Percentiles rank a stretch among this genome's conserved stretches.
phyloP scores from a whole-genome alignment of 2,113 vertebrate species.

The Tapirus terrestris region DNA sequence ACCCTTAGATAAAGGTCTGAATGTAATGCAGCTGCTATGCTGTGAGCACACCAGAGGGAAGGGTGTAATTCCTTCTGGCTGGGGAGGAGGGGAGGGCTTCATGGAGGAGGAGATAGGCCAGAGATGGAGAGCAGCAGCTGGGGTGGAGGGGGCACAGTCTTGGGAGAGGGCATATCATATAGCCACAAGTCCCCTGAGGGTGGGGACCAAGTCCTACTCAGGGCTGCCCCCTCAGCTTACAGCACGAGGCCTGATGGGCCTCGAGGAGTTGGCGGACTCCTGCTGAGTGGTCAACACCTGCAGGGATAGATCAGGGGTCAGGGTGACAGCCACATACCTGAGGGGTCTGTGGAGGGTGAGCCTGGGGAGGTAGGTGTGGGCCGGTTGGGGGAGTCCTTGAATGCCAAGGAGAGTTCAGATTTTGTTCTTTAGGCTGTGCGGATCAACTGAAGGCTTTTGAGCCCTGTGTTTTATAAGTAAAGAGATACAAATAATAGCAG shows the following conservation, averaged over 20 bases:
- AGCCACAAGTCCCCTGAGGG: not conserved
- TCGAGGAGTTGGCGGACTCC: not conserved
- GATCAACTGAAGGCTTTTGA: not conserved
- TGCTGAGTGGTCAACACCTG: not conserved
- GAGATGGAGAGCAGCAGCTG: not conserved
- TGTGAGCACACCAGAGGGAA: no score
- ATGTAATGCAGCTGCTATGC: not conserved
- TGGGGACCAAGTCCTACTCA: not conserved
- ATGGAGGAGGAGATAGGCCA: not conserved
- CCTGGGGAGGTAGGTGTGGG: not conserved
- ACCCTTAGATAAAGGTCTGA: not conserved
- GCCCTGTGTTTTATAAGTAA: not conserved
- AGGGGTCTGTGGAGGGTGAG: not conserved
- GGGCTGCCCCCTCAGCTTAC: not conserved
- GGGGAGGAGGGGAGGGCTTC: not conserved
- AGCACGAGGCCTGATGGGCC: not conserved
- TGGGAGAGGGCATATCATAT: not conserved
- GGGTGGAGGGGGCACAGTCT: not conserved
- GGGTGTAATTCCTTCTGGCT: not conserved
- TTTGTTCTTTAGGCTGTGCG: not conserved
- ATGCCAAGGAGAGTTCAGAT: not conserved
- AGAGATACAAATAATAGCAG: not conserved
- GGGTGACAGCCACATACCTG: not conserved
- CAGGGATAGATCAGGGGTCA: not conserved
- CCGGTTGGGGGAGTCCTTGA: not conserved